These are phyloP conservation scores for Grallaria varia DNA, from an alignment of 2,113 vertebrate genomes.

Conservation along the genomic window DNA sequence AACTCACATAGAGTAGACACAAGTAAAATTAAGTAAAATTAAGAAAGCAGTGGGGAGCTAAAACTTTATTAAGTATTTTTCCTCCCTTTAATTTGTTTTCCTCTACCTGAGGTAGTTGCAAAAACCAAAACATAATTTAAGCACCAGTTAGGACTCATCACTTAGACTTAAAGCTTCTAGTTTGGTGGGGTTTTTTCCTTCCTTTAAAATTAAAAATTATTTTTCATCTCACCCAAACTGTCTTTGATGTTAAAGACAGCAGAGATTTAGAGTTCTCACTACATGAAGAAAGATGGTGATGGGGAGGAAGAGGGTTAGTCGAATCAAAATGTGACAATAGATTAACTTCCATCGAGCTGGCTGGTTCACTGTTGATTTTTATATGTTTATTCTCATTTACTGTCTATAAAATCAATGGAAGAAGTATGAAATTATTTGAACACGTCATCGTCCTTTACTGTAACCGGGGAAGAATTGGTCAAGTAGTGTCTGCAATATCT, in stretches of 20 bases:
- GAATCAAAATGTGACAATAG: constrained; percentile 59
- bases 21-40: constrained; percentile 51
- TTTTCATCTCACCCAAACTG: constrained; percentile 70
- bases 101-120: constrained; percentile 77
- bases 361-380: constrained; percentile 63
- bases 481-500: constrained; percentile 89
- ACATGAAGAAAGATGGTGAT: constrained; percentile 62
- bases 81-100: constrained; percentile 66
- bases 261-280: constrained; percentile 66
- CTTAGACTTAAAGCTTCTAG: constrained; percentile 49
- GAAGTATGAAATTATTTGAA: constrained; percentile 20
- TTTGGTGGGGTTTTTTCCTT: neutral
- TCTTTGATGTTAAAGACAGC: constrained; percentile 71
- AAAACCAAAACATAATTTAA: constrained; percentile 62
- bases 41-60: constrained; percentile 71
- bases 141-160: constrained; percentile 41
- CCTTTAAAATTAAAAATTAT: constrained; percentile 35
- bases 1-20: constrained; percentile 70
- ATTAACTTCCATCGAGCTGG: constrained; percentile 30
- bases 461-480: constrained; percentile 97
- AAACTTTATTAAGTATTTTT: constrained; percentile 67
- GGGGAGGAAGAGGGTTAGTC: constrained; percentile 54
- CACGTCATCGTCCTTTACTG: constrained; percentile 92
- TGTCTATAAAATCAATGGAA: constrained; percentile 65
- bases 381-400: constrained; percentile 33